Evolutionary conservation across 2,888 invertebrate genomes (phyloP).

Genomic region (Antitype chi): DNA sequence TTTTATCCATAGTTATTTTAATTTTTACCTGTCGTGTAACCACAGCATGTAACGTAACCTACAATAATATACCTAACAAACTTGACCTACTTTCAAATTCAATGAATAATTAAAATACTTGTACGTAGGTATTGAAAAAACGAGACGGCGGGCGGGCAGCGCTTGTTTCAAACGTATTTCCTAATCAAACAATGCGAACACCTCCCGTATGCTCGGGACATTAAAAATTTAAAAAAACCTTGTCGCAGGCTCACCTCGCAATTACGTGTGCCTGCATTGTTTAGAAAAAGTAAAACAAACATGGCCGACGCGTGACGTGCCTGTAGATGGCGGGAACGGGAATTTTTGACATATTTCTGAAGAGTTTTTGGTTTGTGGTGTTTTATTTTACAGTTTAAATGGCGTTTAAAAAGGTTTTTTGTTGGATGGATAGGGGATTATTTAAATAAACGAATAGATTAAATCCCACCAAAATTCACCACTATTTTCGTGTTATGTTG

Average conservation of each 20-base stretch:
- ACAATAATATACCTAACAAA: not conserved
- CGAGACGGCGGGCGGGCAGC: not conserved
- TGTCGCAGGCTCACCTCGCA: constrained; percentile 64
- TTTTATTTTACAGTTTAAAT: constrained; percentile 21
- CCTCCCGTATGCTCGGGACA: constrained; percentile 47
- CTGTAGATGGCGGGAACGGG: constrained; percentile 48
- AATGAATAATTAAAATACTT: not conserved
- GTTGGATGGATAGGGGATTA: not conserved
- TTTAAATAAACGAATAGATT: no score
- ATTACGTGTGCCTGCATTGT: constrained; percentile 63
- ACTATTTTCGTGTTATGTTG: no score
- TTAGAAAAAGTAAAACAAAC: constrained; percentile 68
- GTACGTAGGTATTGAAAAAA: not conserved
- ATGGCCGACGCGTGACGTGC: constrained; percentile 60
- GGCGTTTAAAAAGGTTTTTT: constrained; percentile 14
- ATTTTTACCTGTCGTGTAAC: no score
- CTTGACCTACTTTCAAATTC: not conserved
- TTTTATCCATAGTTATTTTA: no score
- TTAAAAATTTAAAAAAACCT: constrained; percentile 68
- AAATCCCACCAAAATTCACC: no score
- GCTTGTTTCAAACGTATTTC: not conserved
- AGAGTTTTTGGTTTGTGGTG: constrained; percentile 41
- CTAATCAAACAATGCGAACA: constrained; percentile 46
- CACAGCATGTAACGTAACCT: not conserved
- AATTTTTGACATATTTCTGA: constrained; percentile 54